These are phyloP conservation scores for Emberiza fucata DNA, from an alignment of 2,113 vertebrate species.

Conservation along the genomic window DNA sequence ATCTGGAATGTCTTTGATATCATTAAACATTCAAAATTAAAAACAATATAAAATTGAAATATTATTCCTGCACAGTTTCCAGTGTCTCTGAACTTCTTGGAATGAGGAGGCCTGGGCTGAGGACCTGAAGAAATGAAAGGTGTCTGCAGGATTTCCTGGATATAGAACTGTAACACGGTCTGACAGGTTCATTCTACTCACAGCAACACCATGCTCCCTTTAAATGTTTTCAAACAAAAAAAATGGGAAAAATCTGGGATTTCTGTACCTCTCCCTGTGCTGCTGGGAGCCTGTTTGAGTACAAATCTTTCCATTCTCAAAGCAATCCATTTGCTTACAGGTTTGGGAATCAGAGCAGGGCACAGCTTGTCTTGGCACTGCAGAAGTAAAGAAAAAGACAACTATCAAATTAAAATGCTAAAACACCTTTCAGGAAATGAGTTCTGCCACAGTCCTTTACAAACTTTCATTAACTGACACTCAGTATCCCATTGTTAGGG, in stretches of 20 bases:
- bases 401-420: not conserved
- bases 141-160: not conserved
- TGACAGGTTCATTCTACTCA: not conserved
- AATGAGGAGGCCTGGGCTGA: not conserved
- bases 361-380: not conserved
- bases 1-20: slow-evolving; percentile 68
- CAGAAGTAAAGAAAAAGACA: not conserved
- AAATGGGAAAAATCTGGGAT: not conserved
- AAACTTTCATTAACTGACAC: not conserved
- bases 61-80: not conserved
- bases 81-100: not conserved
- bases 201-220: not conserved
- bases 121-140: not conserved
- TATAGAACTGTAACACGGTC: not conserved
- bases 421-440: not conserved
- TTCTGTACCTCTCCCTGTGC: slow-evolving; percentile 55
- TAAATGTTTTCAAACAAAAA: not conserved
- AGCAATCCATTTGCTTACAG: slow-evolving; percentile 69
- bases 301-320: slow-evolving; percentile 78
- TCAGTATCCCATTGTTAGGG: not conserved
- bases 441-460: not conserved
- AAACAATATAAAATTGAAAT: not conserved
- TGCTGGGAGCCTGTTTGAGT: slow-evolving; percentile 75
- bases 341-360: not conserved
- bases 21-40: slow-evolving; percentile 21